Base-by-base conservation (phyloP, 2,888 invertebrate species). In the Acanthosoma haemorrhoidale region DNA sequence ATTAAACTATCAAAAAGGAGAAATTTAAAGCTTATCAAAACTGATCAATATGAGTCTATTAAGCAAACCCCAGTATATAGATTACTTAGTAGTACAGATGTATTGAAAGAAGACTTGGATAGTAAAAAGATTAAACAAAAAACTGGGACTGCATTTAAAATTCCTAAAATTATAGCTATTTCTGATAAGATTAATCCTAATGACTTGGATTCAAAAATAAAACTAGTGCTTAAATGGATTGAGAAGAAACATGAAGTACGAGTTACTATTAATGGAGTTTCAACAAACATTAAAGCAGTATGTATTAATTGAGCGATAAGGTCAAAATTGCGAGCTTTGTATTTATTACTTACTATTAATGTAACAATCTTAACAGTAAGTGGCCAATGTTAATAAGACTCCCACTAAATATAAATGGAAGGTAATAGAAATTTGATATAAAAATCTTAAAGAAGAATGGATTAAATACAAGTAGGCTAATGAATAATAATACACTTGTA, bases 21-120 rank as follows among this genome's bases (percentile, higher is more conserved):
- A 74, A 86, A 88, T 64, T 80, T 91, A 72, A 88, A 87, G 77
- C 80, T 92, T 70, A 82, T 90, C 0, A 88, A 88, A 81, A 79
- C 89, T 29, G 79, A 86, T 73, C 88, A 91, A 78, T 79, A 83
- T 4, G 88, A 89, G 79, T 80, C 84, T 0, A 89, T 89, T 80
- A 86, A 86, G 0, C 84, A 87, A 34, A 82, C 89, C 51, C 85
- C 88, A 11, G 81, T 88, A 11, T 92, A 89, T 77, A 73, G 86
- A 84, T 80, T 91, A 60, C 84, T 89, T 83, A 84, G 88, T 3
- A 84, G 84, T 71, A 78, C 84, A n/a, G 86, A 89, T 77, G 85
- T 86, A 78, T 82, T 87, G 71, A 79, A 84, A 41, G 87, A 87
- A 77, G 88, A 88, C 76, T 77, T 85, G 60, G 80, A 82, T 75